These are phyloP conservation scores for Cryptus viduatorius DNA, from an alignment of 2,888 invertebrate genomes.

Conservation along the genomic window DNA sequence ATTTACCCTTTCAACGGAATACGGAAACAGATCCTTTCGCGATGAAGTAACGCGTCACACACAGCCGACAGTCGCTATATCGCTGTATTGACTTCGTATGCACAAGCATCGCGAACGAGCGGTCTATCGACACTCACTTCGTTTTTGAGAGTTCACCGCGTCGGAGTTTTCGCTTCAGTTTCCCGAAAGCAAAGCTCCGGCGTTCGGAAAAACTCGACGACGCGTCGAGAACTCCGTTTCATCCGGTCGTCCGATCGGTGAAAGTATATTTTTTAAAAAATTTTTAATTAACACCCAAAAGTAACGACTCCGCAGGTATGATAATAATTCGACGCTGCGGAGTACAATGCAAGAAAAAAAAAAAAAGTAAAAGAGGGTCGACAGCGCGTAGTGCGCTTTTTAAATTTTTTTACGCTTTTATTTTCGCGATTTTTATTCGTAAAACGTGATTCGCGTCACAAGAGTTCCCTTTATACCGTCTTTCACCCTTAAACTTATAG, in stretches of 20 bases:
- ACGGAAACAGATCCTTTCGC: constrained; percentile 7
- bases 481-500: constrained; percentile 58
- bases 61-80: neutral
- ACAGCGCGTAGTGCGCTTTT: neutral
- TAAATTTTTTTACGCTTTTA: constrained; percentile 9
- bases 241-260: constrained; percentile 24
- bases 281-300: constrained; percentile 73
- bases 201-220: neutral
- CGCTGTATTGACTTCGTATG: neutral
- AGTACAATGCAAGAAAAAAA: constrained; percentile 18
- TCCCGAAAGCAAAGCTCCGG: neutral
- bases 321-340: constrained; percentile 62
- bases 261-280: constrained; percentile 72
- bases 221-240: constrained; percentile 6
- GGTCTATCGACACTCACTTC: neutral
- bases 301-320: constrained; percentile 63
- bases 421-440: constrained; percentile 21
- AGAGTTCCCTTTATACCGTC: constrained; percentile 65
- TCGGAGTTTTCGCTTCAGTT: constrained; percentile 5
- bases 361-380: constrained; percentile 13
- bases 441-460: constrained; percentile 51
- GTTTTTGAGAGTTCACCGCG: neutral
- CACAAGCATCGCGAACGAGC: neutral
- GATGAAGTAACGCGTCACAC: neutral
- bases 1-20: constrained; percentile 8